Percentiles rank a stretch among this genome's conserved stretches.
These are phyloP conservation scores for Mesoclemmys tuberculata DNA, from an alignment of 2,113 vertebrate species.

Conservation along the genomic window DNA sequence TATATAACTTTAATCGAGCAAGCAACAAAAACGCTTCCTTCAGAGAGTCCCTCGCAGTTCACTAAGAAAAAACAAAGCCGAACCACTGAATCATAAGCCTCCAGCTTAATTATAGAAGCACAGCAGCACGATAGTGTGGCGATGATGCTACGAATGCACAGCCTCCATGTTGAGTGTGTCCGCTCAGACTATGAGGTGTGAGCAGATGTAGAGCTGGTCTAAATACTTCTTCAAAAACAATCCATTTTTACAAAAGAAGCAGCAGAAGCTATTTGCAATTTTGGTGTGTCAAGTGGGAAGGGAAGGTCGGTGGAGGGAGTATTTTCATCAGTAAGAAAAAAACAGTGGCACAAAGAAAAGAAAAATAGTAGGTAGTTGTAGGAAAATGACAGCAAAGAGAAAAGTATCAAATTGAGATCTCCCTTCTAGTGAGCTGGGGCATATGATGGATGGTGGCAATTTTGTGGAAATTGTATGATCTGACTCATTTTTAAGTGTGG, in stretches of 20 bases:
- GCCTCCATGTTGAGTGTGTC: background rate
- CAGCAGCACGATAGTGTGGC: background rate
- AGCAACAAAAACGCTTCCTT: slow-evolving; percentile 45
- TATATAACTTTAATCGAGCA: slow-evolving; percentile 40
- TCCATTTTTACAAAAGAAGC: slow-evolving; percentile 41
- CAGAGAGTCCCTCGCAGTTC: slow-evolving; percentile 46
- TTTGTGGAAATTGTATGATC: background rate
- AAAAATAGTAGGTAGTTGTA: background rate
- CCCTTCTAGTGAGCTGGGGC: background rate
- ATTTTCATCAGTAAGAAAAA: slow-evolving; percentile 40
- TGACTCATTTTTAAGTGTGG: background rate
- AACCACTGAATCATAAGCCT: slow-evolving; percentile 52
- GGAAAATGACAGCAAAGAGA: background rate
- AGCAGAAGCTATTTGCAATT: slow-evolving; percentile 33
- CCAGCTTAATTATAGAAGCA: slow-evolving; percentile 41
- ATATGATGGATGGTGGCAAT: background rate
- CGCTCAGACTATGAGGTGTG: background rate
- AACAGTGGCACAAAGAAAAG: slow-evolving; percentile 22
- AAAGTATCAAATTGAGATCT: background rate
- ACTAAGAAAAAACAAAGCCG: slow-evolving; percentile 53
- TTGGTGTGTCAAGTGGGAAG: background rate
- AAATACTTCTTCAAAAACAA: slow-evolving; percentile 47
- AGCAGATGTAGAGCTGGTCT: slow-evolving; percentile 37
- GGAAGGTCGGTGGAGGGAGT: background rate
- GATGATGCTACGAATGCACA: background rate